phyloP scores from a whole-genome alignment of 2,797 vertebrate genomes.

The Columba guinea region DNA sequence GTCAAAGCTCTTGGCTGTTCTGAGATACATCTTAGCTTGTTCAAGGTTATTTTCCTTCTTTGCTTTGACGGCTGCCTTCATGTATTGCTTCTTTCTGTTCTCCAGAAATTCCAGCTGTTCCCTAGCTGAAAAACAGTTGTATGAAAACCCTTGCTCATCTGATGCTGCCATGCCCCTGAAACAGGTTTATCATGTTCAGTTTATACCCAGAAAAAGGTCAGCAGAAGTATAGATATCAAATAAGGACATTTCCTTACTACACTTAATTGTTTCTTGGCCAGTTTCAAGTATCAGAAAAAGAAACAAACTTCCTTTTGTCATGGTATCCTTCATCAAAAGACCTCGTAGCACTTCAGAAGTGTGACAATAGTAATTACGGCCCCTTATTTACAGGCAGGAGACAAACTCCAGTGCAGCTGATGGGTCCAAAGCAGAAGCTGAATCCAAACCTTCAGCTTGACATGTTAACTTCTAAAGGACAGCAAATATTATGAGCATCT shows the following conservation, averaged over 20 bases:
- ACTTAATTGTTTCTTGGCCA: not conserved
- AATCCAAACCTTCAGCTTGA: not conserved
- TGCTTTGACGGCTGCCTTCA: slow-evolving; percentile 91
- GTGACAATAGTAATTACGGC: not conserved
- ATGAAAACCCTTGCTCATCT: not conserved
- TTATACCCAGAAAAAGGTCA: not conserved
- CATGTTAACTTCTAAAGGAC: not conserved
- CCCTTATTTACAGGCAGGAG: not conserved
- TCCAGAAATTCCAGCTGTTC: slow-evolving; percentile 91
- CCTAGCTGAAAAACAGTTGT: slow-evolving; percentile 72
- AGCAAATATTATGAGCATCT: not conserved
- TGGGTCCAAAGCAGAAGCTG: not conserved
- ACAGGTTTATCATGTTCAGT: not conserved
- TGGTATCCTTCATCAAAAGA: not conserved
- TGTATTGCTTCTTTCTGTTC: slow-evolving; percentile 88
- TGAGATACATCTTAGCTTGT: slow-evolving; percentile 87
- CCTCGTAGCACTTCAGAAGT: not conserved
- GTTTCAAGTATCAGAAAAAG: not conserved
- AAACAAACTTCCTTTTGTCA: not conserved
- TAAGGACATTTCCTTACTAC: not conserved
- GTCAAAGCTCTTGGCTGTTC: slow-evolving; percentile 87
- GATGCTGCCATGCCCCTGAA: not conserved
- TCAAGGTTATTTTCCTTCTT: slow-evolving; percentile 91
- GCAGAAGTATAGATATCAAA: not conserved
- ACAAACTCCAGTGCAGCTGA: not conserved